Evolutionary conservation across 2,888 invertebrate genomes (phyloP).

Genomic region (Poecilus cupreus): DNA sequence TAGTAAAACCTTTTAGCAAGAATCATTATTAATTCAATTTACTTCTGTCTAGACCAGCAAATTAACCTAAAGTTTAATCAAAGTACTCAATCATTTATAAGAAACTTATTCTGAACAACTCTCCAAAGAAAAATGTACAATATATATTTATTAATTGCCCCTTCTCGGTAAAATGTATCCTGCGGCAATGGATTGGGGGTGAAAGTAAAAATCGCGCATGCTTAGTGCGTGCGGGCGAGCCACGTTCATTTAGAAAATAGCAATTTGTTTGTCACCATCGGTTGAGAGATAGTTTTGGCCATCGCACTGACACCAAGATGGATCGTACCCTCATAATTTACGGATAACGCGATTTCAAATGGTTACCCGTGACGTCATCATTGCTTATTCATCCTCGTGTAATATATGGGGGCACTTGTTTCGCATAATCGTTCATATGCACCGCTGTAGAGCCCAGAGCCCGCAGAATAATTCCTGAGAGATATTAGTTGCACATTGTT

Average conservation of each 20-base stretch:
- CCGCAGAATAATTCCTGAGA: constrained; percentile 37
- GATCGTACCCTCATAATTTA: constrained; percentile 53
- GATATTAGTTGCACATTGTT: constrained; percentile 52
- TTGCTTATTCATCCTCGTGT: constrained; percentile 55
- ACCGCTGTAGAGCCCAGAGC: neutral
- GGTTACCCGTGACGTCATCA: constrained; percentile 52
- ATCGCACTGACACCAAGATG: constrained; percentile 49
- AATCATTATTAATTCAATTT: neutral
- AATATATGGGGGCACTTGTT: constrained; percentile 53
- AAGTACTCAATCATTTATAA: neutral
- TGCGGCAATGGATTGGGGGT: neutral
- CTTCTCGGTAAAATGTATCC: neutral
- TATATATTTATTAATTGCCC: no score
- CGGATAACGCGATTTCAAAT: constrained; percentile 51
- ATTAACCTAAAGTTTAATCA: neutral
- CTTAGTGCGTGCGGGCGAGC: neutral
- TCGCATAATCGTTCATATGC: constrained; percentile 52
- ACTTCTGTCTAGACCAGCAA: neutral
- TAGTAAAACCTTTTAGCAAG: neutral
- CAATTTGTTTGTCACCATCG: constrained; percentile 48
- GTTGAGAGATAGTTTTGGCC: constrained; percentile 47
- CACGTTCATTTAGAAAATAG: constrained; percentile 38
- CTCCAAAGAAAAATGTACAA: no score
- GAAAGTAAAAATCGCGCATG: neutral
- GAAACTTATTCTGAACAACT: no score